Conservation (phyloP, 2,888 invertebrate genomes). For the Bugula neritina region DNA sequence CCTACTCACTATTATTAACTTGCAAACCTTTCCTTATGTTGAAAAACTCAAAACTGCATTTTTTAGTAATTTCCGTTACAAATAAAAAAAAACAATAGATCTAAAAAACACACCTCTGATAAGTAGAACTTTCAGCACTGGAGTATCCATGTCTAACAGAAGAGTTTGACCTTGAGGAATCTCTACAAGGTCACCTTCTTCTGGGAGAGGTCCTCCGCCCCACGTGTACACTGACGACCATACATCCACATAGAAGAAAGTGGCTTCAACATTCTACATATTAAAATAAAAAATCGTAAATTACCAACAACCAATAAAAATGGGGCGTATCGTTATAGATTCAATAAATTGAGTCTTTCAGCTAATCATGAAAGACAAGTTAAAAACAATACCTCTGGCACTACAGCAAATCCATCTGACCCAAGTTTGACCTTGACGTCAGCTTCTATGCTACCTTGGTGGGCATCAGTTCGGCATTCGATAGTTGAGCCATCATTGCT, state of each 20-base stretch:
- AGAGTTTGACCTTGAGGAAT: constrained; percentile 29
- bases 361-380: no score
- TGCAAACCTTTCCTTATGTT: no score
- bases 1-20: no score
- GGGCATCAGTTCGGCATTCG: constrained; percentile 15
- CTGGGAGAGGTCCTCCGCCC: constrained; percentile 29
- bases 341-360: no score
- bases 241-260: constrained; percentile 31
- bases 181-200: constrained; percentile 30
- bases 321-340: no score
- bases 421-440: not conserved
- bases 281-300: not conserved
- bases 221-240: constrained; percentile 32
- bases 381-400: not conserved
- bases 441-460: not conserved
- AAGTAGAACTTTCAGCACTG: constrained; percentile 22
- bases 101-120: constrained; percentile 25
- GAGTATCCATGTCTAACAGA: constrained; percentile 31
- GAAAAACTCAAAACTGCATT: no score
- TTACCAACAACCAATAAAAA: no score
- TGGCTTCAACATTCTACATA: no score
- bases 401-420: constrained; percentile 4
- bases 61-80: no score
- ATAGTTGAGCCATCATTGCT: not conserved
- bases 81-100: no score